Evolutionary conservation across 2,888 invertebrate genomes (phyloP), one percentile per base, ranked within the genome.

Genomic region (Dasysyrphus tricinctus): DNA sequence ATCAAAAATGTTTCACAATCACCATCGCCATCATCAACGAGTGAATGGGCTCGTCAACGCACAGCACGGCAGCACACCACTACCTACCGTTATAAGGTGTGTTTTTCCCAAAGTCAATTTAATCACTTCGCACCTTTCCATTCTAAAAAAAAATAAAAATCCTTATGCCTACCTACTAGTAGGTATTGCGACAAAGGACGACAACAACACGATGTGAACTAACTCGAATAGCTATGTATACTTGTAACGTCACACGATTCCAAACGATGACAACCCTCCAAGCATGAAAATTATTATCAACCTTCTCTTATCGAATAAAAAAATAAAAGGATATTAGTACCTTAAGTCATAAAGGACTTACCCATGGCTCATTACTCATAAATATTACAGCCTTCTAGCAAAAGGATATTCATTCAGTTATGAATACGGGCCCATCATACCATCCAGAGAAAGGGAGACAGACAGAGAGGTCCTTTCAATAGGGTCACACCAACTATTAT

Each of bases 281-380:
- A 65, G 63, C 47, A 47, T 39, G 74, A 57, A 74, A 69, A 44
- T 57, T 39, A 47, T 44, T 54, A 44, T 42, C 65, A 34, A 29
- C 37, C 61, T 77, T 65, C 69, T 61, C 80, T 85, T 80, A 85
- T 85, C 85, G 32, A 69, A 69, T 34, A 49, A 67, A 67, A 63
- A 67, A 19, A 47, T 34, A 86, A 81, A 81, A 86, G 78, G 81
- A 81, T 81, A 86, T 81, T 86, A 86, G 81, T 81, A 81, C 74
- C 78, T 69, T 72, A 74, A 78, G 78, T 72, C 86, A 81, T 86
- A 81, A 79, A 86, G 81, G 81, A 86, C 86, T 86, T 86, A 86
- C 86, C 81, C 81, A 86, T 79, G 86, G 86, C 86, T 86, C 86
- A 86, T 86, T 86, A 86, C 86, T 86, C 86, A 86, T 86, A 86